Conservation (phyloP, 2,113 vertebrate species). For the Mustela nigripes region DNA sequence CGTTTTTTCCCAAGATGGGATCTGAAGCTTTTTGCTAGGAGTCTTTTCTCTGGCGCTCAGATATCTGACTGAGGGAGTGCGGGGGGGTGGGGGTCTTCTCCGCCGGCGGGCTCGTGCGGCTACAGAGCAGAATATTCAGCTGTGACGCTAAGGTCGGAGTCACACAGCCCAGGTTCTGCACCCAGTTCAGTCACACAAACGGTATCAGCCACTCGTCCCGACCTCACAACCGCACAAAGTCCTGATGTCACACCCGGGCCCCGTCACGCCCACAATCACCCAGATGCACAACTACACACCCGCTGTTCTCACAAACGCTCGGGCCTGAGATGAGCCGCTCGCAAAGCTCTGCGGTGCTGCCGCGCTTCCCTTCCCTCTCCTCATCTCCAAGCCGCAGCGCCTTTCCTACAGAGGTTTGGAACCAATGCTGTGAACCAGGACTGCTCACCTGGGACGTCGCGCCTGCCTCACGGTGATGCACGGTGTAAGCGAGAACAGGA, state of each 20-base stretch:
- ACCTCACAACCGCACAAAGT: neutral
- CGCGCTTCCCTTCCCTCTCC: neutral
- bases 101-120: neutral
- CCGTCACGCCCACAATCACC: constrained; percentile 28
- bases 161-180: neutral
- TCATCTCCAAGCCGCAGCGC: neutral
- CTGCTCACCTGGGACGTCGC: neutral
- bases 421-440: neutral
- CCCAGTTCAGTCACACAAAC: neutral
- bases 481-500: rapidly evolving
- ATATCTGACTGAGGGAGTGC: too few relatives aligned
- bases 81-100: neutral
- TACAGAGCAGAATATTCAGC: neutral
- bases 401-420: neutral
- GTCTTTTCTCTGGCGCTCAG: neutral
- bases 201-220: neutral
- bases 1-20: neutral
- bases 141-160: neutral
- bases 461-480: rapidly evolving
- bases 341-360: neutral
- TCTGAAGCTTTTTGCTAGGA: neutral
- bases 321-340: neutral
- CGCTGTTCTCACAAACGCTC: neutral
- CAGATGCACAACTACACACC: neutral
- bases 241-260: neutral